Conservation (phyloP, 2,888 invertebrate genomes). For the Xestobium rufovillosum region DNA sequence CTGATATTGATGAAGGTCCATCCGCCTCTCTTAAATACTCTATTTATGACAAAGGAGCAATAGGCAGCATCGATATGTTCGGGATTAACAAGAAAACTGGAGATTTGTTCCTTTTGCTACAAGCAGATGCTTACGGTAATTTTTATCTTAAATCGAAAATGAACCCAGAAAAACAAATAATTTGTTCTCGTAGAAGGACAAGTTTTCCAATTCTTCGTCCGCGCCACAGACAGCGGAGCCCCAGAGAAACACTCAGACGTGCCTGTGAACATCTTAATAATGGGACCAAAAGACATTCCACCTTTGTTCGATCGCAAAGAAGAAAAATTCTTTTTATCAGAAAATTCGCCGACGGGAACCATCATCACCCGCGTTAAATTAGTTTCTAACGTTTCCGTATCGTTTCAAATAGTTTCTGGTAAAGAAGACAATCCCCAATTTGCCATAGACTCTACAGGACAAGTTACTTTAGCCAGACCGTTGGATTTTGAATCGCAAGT, state of each 20-base stretch:
- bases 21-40: conserved; percentile 68
- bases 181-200: conserved; percentile 55
- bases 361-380: conserved; percentile 62
- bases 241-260: conserved; percentile 72
- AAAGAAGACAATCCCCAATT: conserved; percentile 58
- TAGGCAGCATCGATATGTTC: conserved; percentile 61
- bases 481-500: conserved; percentile 69
- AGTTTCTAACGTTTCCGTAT: conserved; percentile 54
- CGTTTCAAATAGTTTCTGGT: conserved; percentile 56
- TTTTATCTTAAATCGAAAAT: conserved; percentile 7
- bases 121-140: conserved; percentile 48
- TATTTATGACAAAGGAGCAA: conserved; percentile 62
- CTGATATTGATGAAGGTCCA: conserved; percentile 71
- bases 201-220: conserved; percentile 81
- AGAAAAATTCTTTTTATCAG: conserved; percentile 72
- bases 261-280: conserved; percentile 72
- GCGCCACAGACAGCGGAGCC: conserved; percentile 75
- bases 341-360: conserved; percentile 62
- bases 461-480: conserved; percentile 63
- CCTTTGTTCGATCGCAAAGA: conserved; percentile 69
- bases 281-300: conserved; percentile 59
- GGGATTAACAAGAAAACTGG: conserved; percentile 69
- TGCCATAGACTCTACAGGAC: conserved; percentile 62
- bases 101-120: conserved; percentile 58
- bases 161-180: conserved; percentile 1